A percentile compares a stretch with the other conserved stretches of the same genome.
Conservation (phyloP, 2,113 vertebrate genomes). For the Bombycilla garrulus region DNA sequence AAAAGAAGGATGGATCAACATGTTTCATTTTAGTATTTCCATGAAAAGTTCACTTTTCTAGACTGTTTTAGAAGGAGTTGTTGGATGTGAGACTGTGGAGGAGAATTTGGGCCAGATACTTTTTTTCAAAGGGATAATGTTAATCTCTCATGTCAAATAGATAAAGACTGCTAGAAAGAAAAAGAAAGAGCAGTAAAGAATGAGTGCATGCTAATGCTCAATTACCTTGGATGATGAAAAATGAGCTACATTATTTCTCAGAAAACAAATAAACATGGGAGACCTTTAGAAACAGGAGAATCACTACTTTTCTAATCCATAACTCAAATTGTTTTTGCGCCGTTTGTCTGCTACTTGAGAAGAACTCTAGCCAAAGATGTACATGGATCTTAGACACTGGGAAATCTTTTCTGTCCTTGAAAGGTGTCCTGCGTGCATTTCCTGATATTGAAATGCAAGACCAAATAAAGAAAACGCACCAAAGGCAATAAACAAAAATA, state of each 20-base stretch:
- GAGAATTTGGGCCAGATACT: background rate
- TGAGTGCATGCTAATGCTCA: background rate
- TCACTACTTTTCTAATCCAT: background rate
- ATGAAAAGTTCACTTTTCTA: background rate
- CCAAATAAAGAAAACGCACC: background rate
- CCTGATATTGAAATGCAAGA: background rate
- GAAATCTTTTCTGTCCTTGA: background rate
- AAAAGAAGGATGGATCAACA: conserved; percentile 1
- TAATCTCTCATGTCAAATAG: background rate
- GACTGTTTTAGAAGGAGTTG: background rate
- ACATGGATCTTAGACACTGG: background rate
- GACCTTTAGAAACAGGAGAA: background rate
- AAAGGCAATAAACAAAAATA: background rate
- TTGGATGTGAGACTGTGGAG: background rate
- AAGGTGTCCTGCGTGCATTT: background rate
- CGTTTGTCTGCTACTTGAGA: background rate
- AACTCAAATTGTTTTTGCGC: background rate
- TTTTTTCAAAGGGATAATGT: conserved; percentile 1
- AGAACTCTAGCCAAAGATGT: background rate
- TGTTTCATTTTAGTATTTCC: background rate
- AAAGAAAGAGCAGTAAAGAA: background rate
- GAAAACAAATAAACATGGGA: background rate
- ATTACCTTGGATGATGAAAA: conserved; percentile 25
- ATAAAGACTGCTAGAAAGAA: conserved; percentile 18
- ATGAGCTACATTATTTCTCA: conserved; percentile 16